Base-by-base conservation (phyloP, 2,113 vertebrate species). In the Sakesphorus luctuosus region DNA sequence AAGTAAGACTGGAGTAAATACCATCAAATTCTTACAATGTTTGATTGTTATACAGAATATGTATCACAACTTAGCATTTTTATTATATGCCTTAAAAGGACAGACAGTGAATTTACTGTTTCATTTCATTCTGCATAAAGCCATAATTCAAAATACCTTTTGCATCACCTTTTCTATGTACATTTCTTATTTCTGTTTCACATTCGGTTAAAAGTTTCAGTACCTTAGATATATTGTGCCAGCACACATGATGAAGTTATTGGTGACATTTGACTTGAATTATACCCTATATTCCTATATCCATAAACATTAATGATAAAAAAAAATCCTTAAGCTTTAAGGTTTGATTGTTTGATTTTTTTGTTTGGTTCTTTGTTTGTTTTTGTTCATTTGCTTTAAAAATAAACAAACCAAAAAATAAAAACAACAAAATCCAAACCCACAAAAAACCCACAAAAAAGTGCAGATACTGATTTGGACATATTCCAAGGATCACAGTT, bases 201-300 rank as follows among this genome's bases (percentile, higher is more conserved):
- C 12, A 43, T 63, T 56, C 74, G 47, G 11, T 63, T 85, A 58
- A 90, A 73, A 29, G 56, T 93, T 94, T 76, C 65, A 81, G 33
- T 50, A 59, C 11, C 40, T 91, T 72, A 7, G 16, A 76, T 69
- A 80, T 79, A 71, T 63, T 74, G 61, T 87, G 8, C 26, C 58
- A 89, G 52, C 19, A 95, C 53, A 86, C 2, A 53, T 43, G 55
- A 62, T 0, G 4, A 84, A 88, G 52, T 75, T 74, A 87, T 61
- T 85, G 28, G 16, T 96, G 77, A 21, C 5, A 63, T 93, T 93
- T 96, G 68, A 93, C 68, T 88, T 69, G 74, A 95, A 40, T 81
- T 17, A 61, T 86, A 28, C 35, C 15, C n/a, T 88, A 9, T 77
- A 68, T 87, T 66, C 52, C 33, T 84, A 11, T 53, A 71, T 69